Percentiles rank a stretch among this genome's conserved stretches.
These are phyloP conservation scores for Dasysyrphus albostriatus DNA, from an alignment of 2,888 invertebrate species.

Conservation along the genomic window DNA sequence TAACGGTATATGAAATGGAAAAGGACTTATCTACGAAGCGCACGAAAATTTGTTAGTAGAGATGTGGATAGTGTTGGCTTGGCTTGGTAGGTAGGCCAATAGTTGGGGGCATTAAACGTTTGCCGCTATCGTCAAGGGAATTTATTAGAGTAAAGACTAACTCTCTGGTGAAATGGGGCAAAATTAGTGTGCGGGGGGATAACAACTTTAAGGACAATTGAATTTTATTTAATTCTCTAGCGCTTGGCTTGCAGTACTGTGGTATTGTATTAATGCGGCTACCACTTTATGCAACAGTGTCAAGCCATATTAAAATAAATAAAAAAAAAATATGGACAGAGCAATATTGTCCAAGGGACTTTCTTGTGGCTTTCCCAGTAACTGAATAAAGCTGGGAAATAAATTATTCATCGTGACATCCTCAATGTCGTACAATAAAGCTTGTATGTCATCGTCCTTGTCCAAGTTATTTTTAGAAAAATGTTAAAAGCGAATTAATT, in stretches of 20 bases:
- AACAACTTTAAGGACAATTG: slow-evolving; percentile 71
- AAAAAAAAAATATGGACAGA: slow-evolving; percentile 60
- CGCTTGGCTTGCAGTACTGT: background rate
- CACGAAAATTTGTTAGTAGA: slow-evolving; percentile 23
- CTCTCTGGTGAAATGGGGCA: slow-evolving; percentile 24
- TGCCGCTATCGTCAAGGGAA: slow-evolving; percentile 44
- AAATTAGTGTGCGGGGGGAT: slow-evolving; percentile 34
- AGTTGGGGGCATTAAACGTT: slow-evolving; percentile 54
- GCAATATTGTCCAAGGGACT: slow-evolving; percentile 39
- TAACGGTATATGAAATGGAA: slow-evolving; percentile 40
- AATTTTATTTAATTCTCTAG: slow-evolving; percentile 67
- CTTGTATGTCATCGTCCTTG: slow-evolving; percentile 27
- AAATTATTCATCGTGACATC: slow-evolving; percentile 60
- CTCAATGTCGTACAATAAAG: slow-evolving; percentile 54
- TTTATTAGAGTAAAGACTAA: slow-evolving; percentile 46
- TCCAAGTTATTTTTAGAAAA: slow-evolving; percentile 16
- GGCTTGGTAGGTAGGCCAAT: slow-evolving; percentile 23
- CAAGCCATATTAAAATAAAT: slow-evolving; percentile 46
- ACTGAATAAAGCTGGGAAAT: slow-evolving; percentile 50
- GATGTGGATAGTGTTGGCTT: slow-evolving; percentile 19
- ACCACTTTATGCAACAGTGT: slow-evolving; percentile 58
- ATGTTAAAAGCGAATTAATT: background rate
- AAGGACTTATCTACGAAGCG: slow-evolving; percentile 36
- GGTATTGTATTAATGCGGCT: slow-evolving; percentile 46
- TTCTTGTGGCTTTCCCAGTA: slow-evolving; percentile 5